Base-by-base conservation (phyloP, 1,140 invertebrate species). In the Drosophila equinoxialis region DNA sequence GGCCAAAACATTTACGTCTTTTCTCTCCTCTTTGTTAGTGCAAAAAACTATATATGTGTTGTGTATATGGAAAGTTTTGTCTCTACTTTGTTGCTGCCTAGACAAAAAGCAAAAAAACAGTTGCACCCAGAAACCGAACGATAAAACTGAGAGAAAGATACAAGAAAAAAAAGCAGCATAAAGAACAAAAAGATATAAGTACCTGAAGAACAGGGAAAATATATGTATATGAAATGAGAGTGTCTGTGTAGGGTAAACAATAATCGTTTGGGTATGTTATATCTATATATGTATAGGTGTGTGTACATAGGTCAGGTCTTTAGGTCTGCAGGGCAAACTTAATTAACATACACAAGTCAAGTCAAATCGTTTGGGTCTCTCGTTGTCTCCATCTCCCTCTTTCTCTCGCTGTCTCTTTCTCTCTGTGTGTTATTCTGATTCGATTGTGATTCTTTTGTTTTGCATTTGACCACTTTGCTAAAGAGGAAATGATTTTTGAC, bases 241-340 rank as follows among this genome's bases (percentile, higher is more conserved):
- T 48, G 14, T 20, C 2, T 20, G 45, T 45, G 8, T 48, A 48
- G 17, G 45, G 14, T 8, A 20, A 48, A 20, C 45, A 48, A 14
- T 20, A 20, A 48, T 48, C 17, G 45, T 14, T 48, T 48, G n/a
- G 33, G 33, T 61, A 41, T 26, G 20, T n/a, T 14, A 57, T 42
- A 65, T 54, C 41, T 39, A 30, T 42, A 45, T 45, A 54, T 71
- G 26, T 62, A 30, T 35, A 69, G 63, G 74, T 65, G 65, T 71
- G 57, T 76, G 60, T 68, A 51, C 83, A 87, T 86, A 86, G 82
- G 82, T 86, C 83, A 86, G 83, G 83, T 87, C 79, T 86, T 65
- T 68, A 69, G 74, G 83, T 82, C 74, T 70, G 68, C 76, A 60
- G 73, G 79, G 65, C 69, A 76, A 77, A 76, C 76, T 82, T 79